phyloP scores from a whole-genome alignment of 2,113 vertebrate genomes.

The Scolopax mira region DNA sequence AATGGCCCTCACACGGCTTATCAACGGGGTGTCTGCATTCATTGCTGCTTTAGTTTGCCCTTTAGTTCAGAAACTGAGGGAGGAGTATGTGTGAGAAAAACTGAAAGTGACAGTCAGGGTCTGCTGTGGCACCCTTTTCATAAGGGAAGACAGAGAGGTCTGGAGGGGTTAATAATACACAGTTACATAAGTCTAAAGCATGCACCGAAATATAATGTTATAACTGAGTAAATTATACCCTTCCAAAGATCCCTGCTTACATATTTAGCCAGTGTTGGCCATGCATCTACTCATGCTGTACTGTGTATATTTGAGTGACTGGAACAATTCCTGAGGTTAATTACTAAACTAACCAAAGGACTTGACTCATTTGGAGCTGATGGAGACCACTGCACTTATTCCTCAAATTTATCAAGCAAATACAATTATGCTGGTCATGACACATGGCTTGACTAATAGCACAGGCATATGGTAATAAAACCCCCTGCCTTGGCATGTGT shows the following conservation, averaged over 20 bases:
- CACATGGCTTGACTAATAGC: not conserved
- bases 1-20: not conserved
- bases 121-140: not conserved
- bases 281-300: not conserved
- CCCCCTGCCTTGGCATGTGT: not conserved
- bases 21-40: not conserved
- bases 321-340: slow-evolving; percentile 50
- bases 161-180: slow-evolving; percentile 1
- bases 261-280: not conserved
- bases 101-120: not conserved
- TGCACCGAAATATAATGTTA: not conserved
- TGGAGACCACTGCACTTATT: not conserved
- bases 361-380: slow-evolving; percentile 19
- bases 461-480: not conserved
- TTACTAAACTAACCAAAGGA: slow-evolving; percentile 40
- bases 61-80: not conserved
- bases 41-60: not conserved
- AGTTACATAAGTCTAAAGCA: not conserved
- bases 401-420: slow-evolving; percentile 15
- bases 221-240: slow-evolving; percentile 27
- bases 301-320: slow-evolving; percentile 20
- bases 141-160: not conserved
- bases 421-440: slow-evolving; percentile 4
- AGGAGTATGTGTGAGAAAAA: not conserved
- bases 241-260: slow-evolving; percentile 28